Evolutionary conservation across 1,140 invertebrate species (phyloP).

Genomic region (Eufriesea mexicana): DNA sequence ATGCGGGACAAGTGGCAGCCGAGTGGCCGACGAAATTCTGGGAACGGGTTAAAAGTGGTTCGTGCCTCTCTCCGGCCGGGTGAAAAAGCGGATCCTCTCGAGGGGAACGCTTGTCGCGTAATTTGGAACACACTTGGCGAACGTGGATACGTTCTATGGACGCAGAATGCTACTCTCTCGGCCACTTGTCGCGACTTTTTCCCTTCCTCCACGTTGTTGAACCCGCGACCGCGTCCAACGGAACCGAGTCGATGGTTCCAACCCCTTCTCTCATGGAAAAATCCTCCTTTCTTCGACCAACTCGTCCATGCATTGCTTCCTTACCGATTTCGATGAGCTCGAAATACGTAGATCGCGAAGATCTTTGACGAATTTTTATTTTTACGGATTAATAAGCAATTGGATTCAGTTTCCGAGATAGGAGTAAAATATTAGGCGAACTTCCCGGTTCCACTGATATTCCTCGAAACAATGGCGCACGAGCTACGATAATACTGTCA

Average conservation of each 20-base stretch:
- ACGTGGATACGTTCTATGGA: constrained; percentile 12
- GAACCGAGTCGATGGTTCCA: background rate
- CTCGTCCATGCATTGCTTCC: too few relatives aligned
- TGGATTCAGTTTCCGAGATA: too few relatives aligned
- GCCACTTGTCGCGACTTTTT: constrained; percentile 23
- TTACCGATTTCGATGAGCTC: too few relatives aligned
- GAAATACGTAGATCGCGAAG: too few relatives aligned
- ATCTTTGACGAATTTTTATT: too few relatives aligned
- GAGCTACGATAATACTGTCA: too few relatives aligned
- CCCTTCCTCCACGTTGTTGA: background rate
- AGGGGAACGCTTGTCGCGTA: constrained; percentile 35
- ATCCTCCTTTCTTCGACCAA: too few relatives aligned
- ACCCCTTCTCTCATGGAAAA: too few relatives aligned
- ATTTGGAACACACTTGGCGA: constrained; percentile 26
- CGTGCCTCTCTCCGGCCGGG: background rate
- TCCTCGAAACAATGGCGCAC: too few relatives aligned
- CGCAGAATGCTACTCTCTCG: background rate
- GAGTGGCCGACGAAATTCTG: constrained; percentile 34
- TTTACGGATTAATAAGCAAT: too few relatives aligned
- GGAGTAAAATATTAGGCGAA: too few relatives aligned
- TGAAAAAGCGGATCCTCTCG: constrained; percentile 34
- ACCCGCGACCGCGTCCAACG: background rate
- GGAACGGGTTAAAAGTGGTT: constrained; percentile 43
- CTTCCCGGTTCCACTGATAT: too few relatives aligned
- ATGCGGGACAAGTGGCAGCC: constrained; percentile 31